Evolutionary conservation across 2,113 vertebrate species (phyloP).

Genomic region (Isurus oxyrinchus): DNA sequence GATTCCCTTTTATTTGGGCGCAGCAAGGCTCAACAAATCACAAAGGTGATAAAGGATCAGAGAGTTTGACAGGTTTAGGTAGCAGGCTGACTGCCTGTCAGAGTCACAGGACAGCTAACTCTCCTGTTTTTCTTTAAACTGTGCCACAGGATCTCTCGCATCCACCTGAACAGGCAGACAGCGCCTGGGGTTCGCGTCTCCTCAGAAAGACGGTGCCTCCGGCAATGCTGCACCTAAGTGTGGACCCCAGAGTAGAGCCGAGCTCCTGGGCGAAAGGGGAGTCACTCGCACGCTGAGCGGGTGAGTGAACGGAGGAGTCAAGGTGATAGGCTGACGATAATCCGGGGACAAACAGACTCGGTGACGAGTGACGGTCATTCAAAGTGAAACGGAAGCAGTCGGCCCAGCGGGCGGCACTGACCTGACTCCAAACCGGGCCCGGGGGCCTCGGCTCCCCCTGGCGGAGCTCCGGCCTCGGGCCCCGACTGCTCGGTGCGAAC

Average conservation of each 20-base stretch:
- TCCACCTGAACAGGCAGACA: neutral
- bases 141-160: neutral
- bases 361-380: neutral
- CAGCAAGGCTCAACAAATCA: too few relatives aligned
- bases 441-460: constrained; percentile 37
- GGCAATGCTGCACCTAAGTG: neutral
- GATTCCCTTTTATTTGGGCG: too few relatives aligned
- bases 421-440: neutral
- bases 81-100: too few relatives aligned
- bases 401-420: accelerated
- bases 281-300: neutral
- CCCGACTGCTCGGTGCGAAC: neutral
- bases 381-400: neutral
- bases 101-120: neutral
- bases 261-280: neutral
- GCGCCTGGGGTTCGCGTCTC: neutral
- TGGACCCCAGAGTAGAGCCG: neutral
- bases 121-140: neutral
- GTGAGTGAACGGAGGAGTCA: neutral
- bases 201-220: neutral
- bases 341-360: neutral
- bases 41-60: neutral
- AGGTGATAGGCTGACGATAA: neutral
- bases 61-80: neutral
- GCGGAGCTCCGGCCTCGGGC: neutral